Base-by-base conservation (phyloP, 2,888 invertebrate species). In the Acleris literana region DNA sequence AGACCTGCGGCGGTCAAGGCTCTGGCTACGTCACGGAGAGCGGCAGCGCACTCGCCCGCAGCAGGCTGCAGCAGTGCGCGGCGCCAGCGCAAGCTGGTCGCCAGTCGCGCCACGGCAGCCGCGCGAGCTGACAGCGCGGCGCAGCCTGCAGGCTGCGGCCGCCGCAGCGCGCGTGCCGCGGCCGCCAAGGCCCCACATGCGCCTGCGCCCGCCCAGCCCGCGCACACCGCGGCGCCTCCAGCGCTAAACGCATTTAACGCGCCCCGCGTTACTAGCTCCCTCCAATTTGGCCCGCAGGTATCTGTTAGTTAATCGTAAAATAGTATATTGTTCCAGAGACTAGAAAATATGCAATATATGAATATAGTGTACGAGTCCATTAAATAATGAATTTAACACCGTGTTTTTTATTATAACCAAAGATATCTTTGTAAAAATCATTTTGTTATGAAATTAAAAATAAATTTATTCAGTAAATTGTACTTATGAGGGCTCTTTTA, bases 231-330 rank as follows among this genome's bases (percentile, higher is more conserved):
- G 29, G 72, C 64, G 56, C 76, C 72, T 63, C 81, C 79, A 52
- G 68, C 73, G 72, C 76, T 75, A 73, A 85, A 73, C 69, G 82
- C 74, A 69, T 71, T 75, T 70, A 78, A 81, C 63, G 73, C 82
- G 44, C 71, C 81, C 68, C 74, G 82, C 71, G 76, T 78, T 76
- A 77, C 86, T 72, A 71, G 46, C 57, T 57, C 69, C 25, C 68
- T 64, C 85, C 84, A 83, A 46, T 69, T 74, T 16, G 73, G 62
- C 2, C 86, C 87, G 71, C 89, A 88, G 1, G 88, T 88, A 44
- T 87, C 90, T 88, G 74, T 16, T 44, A 46, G 5, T 16, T 22
- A 46, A 16, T 25, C 5, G 25, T 25, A 5, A 0, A 25, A 25
- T 5, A 5, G 5, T 25, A 25, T 25, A 25, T 25, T 25, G 5